Evolutionary conservation across 2,113 vertebrate genomes (phyloP), one percentile per base, ranked within the genome.

Genomic region (Ailuropoda melanoleuca): DNA sequence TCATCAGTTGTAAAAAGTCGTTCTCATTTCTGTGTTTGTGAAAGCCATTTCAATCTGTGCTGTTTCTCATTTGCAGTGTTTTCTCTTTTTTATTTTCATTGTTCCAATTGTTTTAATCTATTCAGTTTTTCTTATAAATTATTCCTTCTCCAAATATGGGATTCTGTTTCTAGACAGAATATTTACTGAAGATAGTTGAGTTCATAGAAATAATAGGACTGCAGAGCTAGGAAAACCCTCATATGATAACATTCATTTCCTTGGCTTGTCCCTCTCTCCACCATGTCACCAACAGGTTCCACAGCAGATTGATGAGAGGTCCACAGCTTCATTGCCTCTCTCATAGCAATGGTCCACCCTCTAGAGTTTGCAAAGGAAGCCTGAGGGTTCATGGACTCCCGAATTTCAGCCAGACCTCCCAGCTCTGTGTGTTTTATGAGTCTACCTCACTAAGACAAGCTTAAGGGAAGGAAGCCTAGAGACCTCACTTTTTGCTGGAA

Each of bases 1-100:
- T 84, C 46, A 7, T 24, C 87, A 24, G 37, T 66, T 87, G 75
- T 94, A 60, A 93, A 93, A 95, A 83, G 11, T 43, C 48, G 2
- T 75, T 83, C 46, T 90, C 11, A 50, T 78, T 83, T 83, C 34
- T 90, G 77, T 88, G 92, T 80, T 48, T 92, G 88, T 72, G 50
- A 92, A 94, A 93, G 10, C 55, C 24, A 23, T 68, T 90, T 95
- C 29, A 72, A 2, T 84, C 9, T 81, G 68, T 4, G 12, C 23
- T 23, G 10, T 55, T 80, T 55, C 53, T 83, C 37, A 92, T 75
- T 78, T 68, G 10, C 26, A 84, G 4, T 81, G 21, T 78, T 89
- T 58, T 58, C n/a, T 84, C 12, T 29, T 68, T 29, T 88, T 91
- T 19, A 53, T n/a, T 89, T 89, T 84, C 53, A 77, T 46, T 78